phyloP scores from a whole-genome alignment of 2,888 invertebrate genomes.

The Lithophane ornitopus region DNA sequence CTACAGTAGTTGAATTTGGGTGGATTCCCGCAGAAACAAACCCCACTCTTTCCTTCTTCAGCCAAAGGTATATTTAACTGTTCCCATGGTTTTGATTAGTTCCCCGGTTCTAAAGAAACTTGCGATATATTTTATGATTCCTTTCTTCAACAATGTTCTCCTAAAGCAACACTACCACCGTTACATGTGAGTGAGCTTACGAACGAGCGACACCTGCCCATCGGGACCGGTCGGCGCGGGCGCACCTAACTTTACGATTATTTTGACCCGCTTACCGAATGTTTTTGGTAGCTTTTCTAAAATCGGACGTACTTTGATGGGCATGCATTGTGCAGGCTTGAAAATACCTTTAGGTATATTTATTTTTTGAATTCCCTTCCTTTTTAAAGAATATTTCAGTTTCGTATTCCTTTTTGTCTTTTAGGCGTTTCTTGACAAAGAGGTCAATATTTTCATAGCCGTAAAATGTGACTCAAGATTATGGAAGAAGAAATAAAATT shows the following conservation, averaged over 20 bases:
- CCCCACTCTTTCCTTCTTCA: not conserved
- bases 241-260: conserved; percentile 62
- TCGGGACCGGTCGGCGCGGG: conserved; percentile 59
- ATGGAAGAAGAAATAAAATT: not conserved
- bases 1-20: no score
- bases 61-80: no score
- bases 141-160: not conserved
- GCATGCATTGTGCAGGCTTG: not conserved
- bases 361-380: not conserved
- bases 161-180: conserved; percentile 39
- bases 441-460: not conserved
- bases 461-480: not conserved
- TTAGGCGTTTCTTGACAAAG: not conserved
- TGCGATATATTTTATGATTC: not conserved
- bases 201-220: conserved; percentile 50
- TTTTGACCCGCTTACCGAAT: conserved; percentile 58
- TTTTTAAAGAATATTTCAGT: not conserved
- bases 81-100: not conserved
- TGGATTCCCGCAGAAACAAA: not conserved
- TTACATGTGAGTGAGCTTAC: conserved; percentile 31
- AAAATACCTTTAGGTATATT: not conserved
- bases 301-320: conserved; percentile 19
- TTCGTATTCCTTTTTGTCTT: not conserved
- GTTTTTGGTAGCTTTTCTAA: conserved; percentile 61
- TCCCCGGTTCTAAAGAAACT: not conserved